Base-by-base conservation (phyloP, 2,888 invertebrate genomes). In the Himalopsyche anomala region DNA sequence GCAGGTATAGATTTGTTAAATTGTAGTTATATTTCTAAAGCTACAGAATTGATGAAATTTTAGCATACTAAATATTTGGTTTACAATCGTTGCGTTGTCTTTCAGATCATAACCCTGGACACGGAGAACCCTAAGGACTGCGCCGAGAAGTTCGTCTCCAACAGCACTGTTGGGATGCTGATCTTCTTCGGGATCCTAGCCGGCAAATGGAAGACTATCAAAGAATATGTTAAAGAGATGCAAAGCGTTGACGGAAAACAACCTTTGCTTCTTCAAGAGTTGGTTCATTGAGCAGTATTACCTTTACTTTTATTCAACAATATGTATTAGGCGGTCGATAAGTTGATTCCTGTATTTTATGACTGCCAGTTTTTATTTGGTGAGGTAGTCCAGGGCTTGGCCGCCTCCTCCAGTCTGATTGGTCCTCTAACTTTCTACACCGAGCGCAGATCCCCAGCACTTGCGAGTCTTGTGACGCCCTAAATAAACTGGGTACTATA, bases 61-160 rank as follows among this genome's bases (percentile, higher is more conserved):
- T 28, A 28, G 28, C 28, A 28, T 28, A 28, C 28, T 3, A 8
- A 42, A 8, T 8, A 15, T 51, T 81, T 81, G 12, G 12, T 45
- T 15, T 38, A 80, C 55, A 12, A 54, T 56, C 4, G 17, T 62
- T 82, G 5, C 4, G 51, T 86, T 45, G 28, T 28, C 81, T 92
- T 91, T 19, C 93, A 98, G 97, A 94, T 98, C 36, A 94, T 94
- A 90, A 96, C 97, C 0, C 92, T 99, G 8, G 95, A 99, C 89
- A 95, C 98, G 38, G 93, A 98, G 89, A 96, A 97, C 91, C 95
- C 97, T 0, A 92, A 93, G 0, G 98, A 99, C 91, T 99, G 99
- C 91, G 96, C 96, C 0, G 93, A 94, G 55, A 98, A 98, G 91
- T 99, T 99, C 91, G 94, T 96, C 88, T 97, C 98, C 0, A 99